Base-by-base conservation (phyloP, 2,113 vertebrate species). In the Entosphenus tridentatus region DNA sequence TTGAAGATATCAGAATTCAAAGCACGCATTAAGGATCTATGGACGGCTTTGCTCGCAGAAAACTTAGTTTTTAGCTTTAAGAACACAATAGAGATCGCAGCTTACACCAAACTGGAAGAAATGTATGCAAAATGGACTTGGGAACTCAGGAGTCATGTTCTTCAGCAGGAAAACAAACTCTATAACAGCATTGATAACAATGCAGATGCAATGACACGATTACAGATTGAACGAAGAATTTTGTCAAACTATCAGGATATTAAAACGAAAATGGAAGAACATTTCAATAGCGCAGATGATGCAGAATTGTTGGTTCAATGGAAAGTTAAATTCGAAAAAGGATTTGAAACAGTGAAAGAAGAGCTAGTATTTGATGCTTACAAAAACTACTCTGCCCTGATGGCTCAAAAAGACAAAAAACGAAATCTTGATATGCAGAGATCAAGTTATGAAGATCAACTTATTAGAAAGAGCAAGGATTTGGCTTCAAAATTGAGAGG, bases 31-130 rank as follows among this genome's bases (percentile, higher is more conserved):
- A 1, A 10, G 1, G 75, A 81, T 58, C 73, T 82, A 13, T 80
- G 79, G 80, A 77, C 70, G 0, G 77, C 77, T 57, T 67, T 82
- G 57, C 9, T 79, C 68, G 74, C 75, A 2, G 79, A 81, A 59
- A 80, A 79, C 70, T 82, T 80, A 56, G 58, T 83, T 59, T 80
- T 81, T 59, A 78, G 77, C 68, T 80, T 82, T 72, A 81, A 72
- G 72, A 81, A 81, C 11, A 79, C 80, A 0, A 10, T 74, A 17
- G 79, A 82, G 67, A 75, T 82, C 5, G 71, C 77, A 16, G 70
- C 12, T 0, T 78, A 79, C 71, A 76, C 75, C 21, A 75, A 74
- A 59, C 67, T 81, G 18, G 80, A 82, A 68, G 70, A 10, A 0
- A 55, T 56, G 1, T 78, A 75, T 56, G 75, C 73, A 2, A 70